Evolutionary conservation across 2,797 vertebrate genomes (phyloP), one percentile per base, ranked within the genome.

Genomic region (Poecilia picta): DNA sequence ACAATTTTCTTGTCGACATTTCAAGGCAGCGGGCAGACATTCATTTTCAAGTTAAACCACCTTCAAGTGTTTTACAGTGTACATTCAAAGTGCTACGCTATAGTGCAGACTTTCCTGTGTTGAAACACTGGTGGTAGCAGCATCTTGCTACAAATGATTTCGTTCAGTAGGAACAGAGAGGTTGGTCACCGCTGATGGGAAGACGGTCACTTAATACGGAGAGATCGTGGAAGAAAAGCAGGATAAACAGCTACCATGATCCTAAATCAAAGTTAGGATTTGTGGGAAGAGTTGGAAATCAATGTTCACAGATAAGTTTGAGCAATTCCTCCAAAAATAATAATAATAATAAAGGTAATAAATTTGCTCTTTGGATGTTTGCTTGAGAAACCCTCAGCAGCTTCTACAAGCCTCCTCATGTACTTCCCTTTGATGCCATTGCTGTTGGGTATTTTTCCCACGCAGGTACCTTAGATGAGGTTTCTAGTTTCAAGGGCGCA

Each of bases 401-500:
- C 28, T 31, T 59, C n/a, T 59, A 59, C 55, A 28, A n/a, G n/a
- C n/a, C n/a, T n/a, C n/a, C n/a, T n/a, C n/a, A n/a, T n/a, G n/a
- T n/a, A n/a, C n/a, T n/a, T n/a, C n/a, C n/a, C n/a, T n/a, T n/a
- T n/a, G n/a, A n/a, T n/a, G 78, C n/a, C 68, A 41, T 81, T 15
- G 73, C 81, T 74, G 66, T 39, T 45, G 71, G 81, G 85, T 88
- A 41, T 85, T 85, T 92, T 90, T 89, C 86, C 87, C 87, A 82
- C 72, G 82, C 59, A 5, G 11, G 23, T 46, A 3, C 11, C n/a
- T 71, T 53, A 71, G 73, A 75, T 13, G 49, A 70, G 23, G 43
- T 83, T 74, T 89, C 73, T 53, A 45, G 79, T 87, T 92, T 89
- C 87, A 89, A 80, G 81, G 87, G 83, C 81, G 79, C 83, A 81